Evolutionary conservation across 2,113 vertebrate species (phyloP).

Genomic region (Tupaia chinensis): DNA sequence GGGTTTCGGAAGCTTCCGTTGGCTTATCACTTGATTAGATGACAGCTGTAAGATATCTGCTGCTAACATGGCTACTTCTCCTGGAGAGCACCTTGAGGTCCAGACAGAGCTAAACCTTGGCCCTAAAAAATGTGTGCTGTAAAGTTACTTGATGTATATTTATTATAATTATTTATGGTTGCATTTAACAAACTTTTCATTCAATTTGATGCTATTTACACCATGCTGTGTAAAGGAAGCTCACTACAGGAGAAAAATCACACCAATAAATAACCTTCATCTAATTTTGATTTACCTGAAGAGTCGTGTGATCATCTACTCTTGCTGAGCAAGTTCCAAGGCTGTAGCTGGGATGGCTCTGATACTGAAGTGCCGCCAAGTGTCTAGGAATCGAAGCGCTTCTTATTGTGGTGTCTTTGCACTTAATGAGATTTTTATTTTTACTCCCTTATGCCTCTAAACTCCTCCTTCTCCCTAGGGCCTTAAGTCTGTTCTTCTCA

Average conservation of each 20-base stretch:
- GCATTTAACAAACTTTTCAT: constrained; percentile 94
- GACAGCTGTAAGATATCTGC: constrained; percentile 84
- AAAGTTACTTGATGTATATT: constrained; percentile 96
- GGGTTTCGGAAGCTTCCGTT: constrained; percentile 60
- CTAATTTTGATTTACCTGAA: constrained; percentile 62
- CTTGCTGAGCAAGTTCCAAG: not conserved
- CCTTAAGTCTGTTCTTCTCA: not conserved
- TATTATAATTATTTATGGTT: constrained; percentile 99
- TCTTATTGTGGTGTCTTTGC: constrained; percentile 74
- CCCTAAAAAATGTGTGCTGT: constrained; percentile 91
- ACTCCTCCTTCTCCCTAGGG: not conserved
- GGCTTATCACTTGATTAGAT: constrained; percentile 67
- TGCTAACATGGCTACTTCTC: constrained; percentile 87
- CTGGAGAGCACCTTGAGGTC: constrained; percentile 76
- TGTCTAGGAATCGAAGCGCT: constrained; percentile 78
- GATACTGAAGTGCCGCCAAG: constrained; percentile 8
- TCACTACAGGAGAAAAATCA: constrained; percentile 90
- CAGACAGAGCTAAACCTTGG: constrained; percentile 86
- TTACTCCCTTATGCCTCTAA: not conserved
- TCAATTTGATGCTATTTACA: constrained; percentile 88
- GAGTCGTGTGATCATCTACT: constrained; percentile 60
- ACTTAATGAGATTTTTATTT: constrained; percentile 50
- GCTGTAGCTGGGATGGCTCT: constrained; percentile 51
- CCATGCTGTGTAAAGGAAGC: constrained; percentile 91
- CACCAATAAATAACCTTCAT: constrained; percentile 90